Base-by-base conservation (phyloP, 2,888 invertebrate species). In the Prionchulus punctatus region DNA sequence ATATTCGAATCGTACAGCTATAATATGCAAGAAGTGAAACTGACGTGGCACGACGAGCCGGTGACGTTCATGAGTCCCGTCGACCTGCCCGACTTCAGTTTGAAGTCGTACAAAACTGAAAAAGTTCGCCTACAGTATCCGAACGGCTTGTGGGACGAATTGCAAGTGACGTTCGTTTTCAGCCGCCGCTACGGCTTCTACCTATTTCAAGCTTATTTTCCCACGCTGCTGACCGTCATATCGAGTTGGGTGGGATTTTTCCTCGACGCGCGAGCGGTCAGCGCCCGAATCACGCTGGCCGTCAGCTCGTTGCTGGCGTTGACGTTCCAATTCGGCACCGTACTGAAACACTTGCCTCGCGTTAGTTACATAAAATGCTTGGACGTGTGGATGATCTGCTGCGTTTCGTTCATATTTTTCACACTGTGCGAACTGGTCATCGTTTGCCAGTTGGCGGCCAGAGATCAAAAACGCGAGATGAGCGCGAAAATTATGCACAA, bases 121-220 rank as follows among this genome's bases (percentile, higher is more conserved):
- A 65, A 67, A 53, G 62, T 65, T 55, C 51, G 66, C 36, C 43
- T 66, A 3, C 53, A 62, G 7, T 70, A 70, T 54, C 70, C 70
- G 2, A 70, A 70, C 56, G 70, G 70, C 25, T 63, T 69, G 43
- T 70, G 70, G 70, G 67, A 70, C 54, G 59, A 64, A 43, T 62
- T 62, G 1, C 60, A 43, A 65, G 66, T 70, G 27, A 66, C 68
- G 58, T 70, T 70, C 63, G 66, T 67, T 25, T 70, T 70, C 58
- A 66, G 67, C 2, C 62, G 70, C 26, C 63, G 69, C 30, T 70
- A 69, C 61, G 70, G 70, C 26, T 70, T 69, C 63, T 70, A 69
- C 60, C 62, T 70, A 12, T 68, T 70, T 60, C 59, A 59, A 43
- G 49, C 50, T 21, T 69, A 69, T 53, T 69, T 69, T 55, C 69